These are phyloP conservation scores for Micrasema longulum DNA, from an alignment of 1,140 invertebrate genomes.

Conservation along the genomic window DNA sequence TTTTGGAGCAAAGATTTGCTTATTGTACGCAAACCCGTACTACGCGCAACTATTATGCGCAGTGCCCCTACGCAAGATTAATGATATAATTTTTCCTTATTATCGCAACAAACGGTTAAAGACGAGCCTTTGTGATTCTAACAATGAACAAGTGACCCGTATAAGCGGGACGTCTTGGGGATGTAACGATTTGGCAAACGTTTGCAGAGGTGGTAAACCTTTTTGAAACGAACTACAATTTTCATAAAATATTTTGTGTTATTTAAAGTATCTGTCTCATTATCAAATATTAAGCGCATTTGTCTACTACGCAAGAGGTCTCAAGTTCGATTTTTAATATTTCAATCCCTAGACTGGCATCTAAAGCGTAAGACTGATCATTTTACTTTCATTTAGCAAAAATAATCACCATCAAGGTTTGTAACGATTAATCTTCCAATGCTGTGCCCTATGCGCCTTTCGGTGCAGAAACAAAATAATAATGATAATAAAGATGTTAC, in stretches of 20 bases:
- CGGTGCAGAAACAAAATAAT: too few relatives aligned
- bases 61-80: slow-evolving; percentile 49
- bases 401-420: too few relatives aligned
- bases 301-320: too few relatives aligned
- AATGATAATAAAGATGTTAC: too few relatives aligned
- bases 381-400: too few relatives aligned
- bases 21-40: slow-evolving; percentile 42
- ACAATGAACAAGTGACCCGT: slow-evolving; percentile 55
- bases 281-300: slow-evolving; percentile 3
- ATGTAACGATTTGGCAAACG: slow-evolving; percentile 20
- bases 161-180: slow-evolving; percentile 44
- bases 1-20: slow-evolving; percentile 25
- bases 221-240: slow-evolving; percentile 1
- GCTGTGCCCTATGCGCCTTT: too few relatives aligned
- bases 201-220: background rate
- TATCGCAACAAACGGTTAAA: slow-evolving; percentile 53
- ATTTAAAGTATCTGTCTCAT: background rate
- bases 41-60: slow-evolving; percentile 26
- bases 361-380: too few relatives aligned
- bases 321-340: too few relatives aligned
- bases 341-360: too few relatives aligned
- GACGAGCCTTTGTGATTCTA: slow-evolving; percentile 47
- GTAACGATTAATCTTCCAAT: too few relatives aligned
- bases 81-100: slow-evolving; percentile 55
- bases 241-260: background rate